These are phyloP conservation scores for Synergus umbraculus DNA, from an alignment of 2,888 invertebrate species.

Conservation along the genomic window DNA sequence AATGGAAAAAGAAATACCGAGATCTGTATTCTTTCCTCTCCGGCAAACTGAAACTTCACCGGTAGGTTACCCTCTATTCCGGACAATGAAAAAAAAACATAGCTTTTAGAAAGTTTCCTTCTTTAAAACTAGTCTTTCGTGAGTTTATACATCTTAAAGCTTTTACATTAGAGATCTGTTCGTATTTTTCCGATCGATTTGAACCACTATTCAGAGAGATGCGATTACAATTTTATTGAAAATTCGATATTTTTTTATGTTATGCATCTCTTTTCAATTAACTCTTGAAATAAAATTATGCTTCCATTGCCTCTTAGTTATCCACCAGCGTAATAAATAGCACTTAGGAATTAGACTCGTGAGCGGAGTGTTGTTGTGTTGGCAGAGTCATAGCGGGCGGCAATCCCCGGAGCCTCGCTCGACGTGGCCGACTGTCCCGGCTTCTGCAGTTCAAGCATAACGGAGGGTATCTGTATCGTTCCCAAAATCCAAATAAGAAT, in stretches of 20 bases:
- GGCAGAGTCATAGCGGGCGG: constrained; percentile 83
- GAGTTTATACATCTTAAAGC: constrained; percentile 18
- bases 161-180: not conserved
- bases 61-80: not conserved
- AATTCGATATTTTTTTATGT: not conserved
- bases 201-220: not conserved
- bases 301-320: constrained; percentile 72
- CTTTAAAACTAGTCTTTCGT: not conserved
- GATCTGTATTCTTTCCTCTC: not conserved
- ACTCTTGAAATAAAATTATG: not conserved
- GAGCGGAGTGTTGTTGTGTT: constrained; percentile 77
- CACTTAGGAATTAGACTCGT: constrained; percentile 75
- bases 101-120: constrained; percentile 2
- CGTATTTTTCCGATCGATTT: constrained; percentile 3
- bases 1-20: not conserved
- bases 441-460: constrained; percentile 93
- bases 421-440: constrained; percentile 93
- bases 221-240: not conserved
- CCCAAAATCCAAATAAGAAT: constrained; percentile 64
- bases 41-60: not conserved
- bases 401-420: constrained; percentile 87
- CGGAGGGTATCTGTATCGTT: constrained; percentile 88
- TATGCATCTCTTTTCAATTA: not conserved
- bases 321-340: constrained; percentile 53
- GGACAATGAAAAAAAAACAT: not conserved